Evolutionary conservation across 2,113 vertebrate species (phyloP).

Genomic region (Neoarius graeffei): DNA sequence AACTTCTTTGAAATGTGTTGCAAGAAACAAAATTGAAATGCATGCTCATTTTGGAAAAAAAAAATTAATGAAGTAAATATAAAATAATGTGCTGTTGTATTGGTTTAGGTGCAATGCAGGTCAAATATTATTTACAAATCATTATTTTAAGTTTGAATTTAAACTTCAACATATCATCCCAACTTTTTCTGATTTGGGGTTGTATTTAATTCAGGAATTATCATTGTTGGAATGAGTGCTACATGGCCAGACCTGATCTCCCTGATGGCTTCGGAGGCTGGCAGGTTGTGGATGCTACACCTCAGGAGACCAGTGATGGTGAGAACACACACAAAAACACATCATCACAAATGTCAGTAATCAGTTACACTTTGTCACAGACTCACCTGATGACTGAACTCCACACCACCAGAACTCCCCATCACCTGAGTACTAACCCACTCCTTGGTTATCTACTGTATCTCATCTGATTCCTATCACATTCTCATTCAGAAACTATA

Average conservation of each 20-base stretch:
- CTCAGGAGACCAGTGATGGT: slow-evolving; percentile 98
- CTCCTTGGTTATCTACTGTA: neutral
- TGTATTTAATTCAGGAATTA: slow-evolving; percentile 83
- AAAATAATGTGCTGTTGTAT: no score
- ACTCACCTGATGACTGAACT: neutral
- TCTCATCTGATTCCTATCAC: neutral
- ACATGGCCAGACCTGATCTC: slow-evolving; percentile 92
- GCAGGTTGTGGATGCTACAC: slow-evolving; percentile 94
- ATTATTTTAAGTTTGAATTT: no score
- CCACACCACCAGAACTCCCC: neutral
- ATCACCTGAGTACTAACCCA: no score
- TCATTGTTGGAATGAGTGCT: slow-evolving; percentile 97
- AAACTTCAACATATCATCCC: no score
- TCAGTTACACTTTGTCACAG: neutral
- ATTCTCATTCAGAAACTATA: neutral
- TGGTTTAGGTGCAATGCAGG: no score
- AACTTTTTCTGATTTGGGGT: neutral
- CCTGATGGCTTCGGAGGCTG: slow-evolving; percentile 92
- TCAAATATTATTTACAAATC: no score
- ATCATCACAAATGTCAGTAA: neutral
- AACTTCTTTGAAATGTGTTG: no score
- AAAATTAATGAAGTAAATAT: no score
- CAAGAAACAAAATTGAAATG: no score
- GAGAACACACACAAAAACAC: slow-evolving; percentile 34
- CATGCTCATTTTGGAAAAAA: no score